phyloP scores from a whole-genome alignment of 2,113 vertebrate genomes.

The Cephalopholis sonnerati region DNA sequence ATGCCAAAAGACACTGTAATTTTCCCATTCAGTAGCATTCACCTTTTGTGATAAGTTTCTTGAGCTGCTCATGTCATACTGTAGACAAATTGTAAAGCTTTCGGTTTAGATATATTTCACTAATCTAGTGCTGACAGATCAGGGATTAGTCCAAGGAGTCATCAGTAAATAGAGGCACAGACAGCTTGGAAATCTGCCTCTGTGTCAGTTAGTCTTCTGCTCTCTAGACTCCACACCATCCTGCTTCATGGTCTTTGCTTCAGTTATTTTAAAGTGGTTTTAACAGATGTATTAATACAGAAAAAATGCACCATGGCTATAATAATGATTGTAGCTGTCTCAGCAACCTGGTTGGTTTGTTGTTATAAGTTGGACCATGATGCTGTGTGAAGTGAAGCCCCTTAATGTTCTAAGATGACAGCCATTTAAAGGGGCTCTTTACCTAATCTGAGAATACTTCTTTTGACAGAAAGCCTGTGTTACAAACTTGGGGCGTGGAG shows the following conservation, averaged over 20 bases:
- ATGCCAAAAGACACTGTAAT: slow-evolving; percentile 6
- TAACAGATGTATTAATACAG: too few species aligned
- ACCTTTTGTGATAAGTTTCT: neutral
- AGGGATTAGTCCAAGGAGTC: slow-evolving; percentile 30
- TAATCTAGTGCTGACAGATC: slow-evolving; percentile 23
- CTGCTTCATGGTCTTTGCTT: neutral
- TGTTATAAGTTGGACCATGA: too few species aligned
- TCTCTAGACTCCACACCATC: neutral
- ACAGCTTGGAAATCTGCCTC: slow-evolving; percentile 1
- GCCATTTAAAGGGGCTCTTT: too few species aligned
- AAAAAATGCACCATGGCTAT: too few species aligned
- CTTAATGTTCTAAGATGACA: too few species aligned
- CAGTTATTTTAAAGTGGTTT: neutral
- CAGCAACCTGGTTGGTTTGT: too few species aligned
- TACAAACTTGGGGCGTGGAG: too few species aligned
- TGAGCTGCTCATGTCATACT: neutral
- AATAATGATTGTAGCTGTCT: too few species aligned
- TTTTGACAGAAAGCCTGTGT: too few species aligned
- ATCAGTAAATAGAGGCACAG: slow-evolving; percentile 27
- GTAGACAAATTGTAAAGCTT: neutral
- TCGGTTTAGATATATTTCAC: slow-evolving; percentile 11
- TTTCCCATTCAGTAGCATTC: neutral
- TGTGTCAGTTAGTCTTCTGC: neutral
- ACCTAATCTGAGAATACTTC: too few species aligned
- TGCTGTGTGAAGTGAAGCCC: too few species aligned